Evolutionary conservation across 1,140 invertebrate genomes (phyloP), one percentile per base, ranked within the genome.

Genomic region (Meteorus sp.): DNA sequence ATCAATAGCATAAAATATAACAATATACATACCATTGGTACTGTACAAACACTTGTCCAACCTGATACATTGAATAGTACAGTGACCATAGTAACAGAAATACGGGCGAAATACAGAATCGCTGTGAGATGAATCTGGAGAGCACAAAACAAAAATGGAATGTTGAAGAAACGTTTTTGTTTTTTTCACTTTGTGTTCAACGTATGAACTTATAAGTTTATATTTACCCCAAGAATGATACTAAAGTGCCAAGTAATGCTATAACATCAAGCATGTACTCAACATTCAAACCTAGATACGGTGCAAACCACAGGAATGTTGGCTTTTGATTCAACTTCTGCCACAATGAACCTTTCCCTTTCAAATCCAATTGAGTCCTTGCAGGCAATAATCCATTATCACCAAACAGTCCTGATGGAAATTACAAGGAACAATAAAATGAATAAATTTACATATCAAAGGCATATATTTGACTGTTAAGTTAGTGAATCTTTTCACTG

Each of bases 371-470:
- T 22, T 87, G 82, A 3, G 84, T 76, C 68, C 84, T 83, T 20
- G 85, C 88, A 47, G 91, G 91, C 56, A 92, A 70, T 41, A 93
- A 77, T 54, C 91, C 91, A 85, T 91, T 90, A 65, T 89, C 86
- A 1, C 91, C 90, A 78, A 89, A 92, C 3, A 93, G 76, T 55
- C 91, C 90, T 91, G 76, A 74, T 19, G 58, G 62, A 23, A 13
- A 27, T 47, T 33, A n/a, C n/a, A n/a, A n/a, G 13, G 58, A 50
- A 52, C 52, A 41, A 48, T 44, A 13, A 41, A 48, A 3, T 45
- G 41, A 27, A 43, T 56, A 6, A 31, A 31, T 50, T 31, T 31
- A 8, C 13, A 37, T 29, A 47, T 20, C n/a, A 53, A 31, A 51
- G n/a, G n/a, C n/a, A n/a, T n/a, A n/a, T n/a, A n/a, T n/a, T n/a